Evolutionary conservation across 2,113 vertebrate species (phyloP).

Genomic region (Coreoperca whiteheadi): DNA sequence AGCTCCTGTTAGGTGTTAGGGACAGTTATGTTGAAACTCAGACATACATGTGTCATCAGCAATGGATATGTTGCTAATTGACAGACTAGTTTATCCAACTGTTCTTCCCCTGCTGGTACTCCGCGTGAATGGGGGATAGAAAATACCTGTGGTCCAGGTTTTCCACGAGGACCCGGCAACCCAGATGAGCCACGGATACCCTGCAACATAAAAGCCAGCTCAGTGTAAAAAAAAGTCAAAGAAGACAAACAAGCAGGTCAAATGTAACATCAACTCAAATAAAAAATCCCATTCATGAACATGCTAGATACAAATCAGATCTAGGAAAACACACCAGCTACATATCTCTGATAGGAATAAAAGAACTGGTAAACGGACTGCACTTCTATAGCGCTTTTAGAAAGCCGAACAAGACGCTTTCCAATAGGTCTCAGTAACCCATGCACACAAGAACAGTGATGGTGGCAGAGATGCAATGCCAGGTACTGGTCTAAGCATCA

Average conservation of each 20-base stretch:
- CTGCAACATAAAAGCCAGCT: constrained; percentile 77
- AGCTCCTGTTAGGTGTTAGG: not conserved
- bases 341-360: not conserved
- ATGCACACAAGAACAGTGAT: not conserved
- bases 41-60: not conserved
- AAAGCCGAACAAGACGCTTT: constrained; percentile 1
- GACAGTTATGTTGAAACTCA: not conserved
- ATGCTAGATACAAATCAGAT: not conserved
- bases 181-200: constrained; percentile 91
- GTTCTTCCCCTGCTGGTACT: not conserved
- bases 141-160: constrained; percentile 90
- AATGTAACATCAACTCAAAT: not conserved
- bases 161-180: constrained; percentile 88
- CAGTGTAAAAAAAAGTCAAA: constrained; percentile 21
- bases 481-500: not conserved
- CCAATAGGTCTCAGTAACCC: not conserved
- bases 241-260: not conserved
- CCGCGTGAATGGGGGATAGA: not conserved
- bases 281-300: not conserved
- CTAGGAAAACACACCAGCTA: not conserved
- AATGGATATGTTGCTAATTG: not conserved
- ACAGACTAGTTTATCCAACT: not conserved
- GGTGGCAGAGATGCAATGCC: not conserved
- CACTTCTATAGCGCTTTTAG: not conserved
- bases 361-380: not conserved